Evolutionary conservation across 2,888 invertebrate species (phyloP), one percentile per base, ranked within the genome.

Genomic region (Mimachlamys varia): DNA sequence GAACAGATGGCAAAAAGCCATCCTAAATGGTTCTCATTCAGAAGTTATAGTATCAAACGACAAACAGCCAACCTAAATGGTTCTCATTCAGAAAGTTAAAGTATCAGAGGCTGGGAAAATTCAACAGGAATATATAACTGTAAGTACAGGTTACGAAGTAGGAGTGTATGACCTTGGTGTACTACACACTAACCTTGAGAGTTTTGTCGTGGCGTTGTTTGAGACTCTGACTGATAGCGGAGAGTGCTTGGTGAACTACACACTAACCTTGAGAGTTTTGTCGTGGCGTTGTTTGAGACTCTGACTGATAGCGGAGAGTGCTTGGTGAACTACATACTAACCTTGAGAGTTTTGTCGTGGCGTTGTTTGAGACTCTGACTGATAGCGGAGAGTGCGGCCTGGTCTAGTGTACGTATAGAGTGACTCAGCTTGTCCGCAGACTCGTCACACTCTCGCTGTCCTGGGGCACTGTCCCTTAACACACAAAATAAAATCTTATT

Each of bases 391-490:
- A 99, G 97, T 4, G 98, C 98, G 0, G 98, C 98, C 92, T 98
- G 98, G 97, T 99, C 99, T 90, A 99, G 97, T 90, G 98, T 98
- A 0, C 98, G 97, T 12, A 98, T 98, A 94, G 98, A 98, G 0
- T 97, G 97, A 93, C 97, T 98, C 15, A 99, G 97, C 87, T 98
- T 98, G 58, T 98, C 98, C 76, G 99, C 97, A 0, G 98, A 98
- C 0, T 97, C 97, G 88, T 98, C 98, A 96, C 99, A 99, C 96
- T 99, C 99, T 7, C 98, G 98, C 96, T 99, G 99, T 0, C 99
- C 99, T 0, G 99, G 99, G 0, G 99, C 99, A 95, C 98, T 98
- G 96, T 99, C 99, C 90, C 98, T 98, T 93, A 44, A 93, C 92
- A 58, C 58, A 19, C 15, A 58, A 17, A 58, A 58, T 22, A 19